A percentile compares a stretch with the other conserved stretches of the same genome.
These are phyloP conservation scores for Notolepis coatsorum DNA, from an alignment of 2,797 vertebrate species.

Conservation along the genomic window DNA sequence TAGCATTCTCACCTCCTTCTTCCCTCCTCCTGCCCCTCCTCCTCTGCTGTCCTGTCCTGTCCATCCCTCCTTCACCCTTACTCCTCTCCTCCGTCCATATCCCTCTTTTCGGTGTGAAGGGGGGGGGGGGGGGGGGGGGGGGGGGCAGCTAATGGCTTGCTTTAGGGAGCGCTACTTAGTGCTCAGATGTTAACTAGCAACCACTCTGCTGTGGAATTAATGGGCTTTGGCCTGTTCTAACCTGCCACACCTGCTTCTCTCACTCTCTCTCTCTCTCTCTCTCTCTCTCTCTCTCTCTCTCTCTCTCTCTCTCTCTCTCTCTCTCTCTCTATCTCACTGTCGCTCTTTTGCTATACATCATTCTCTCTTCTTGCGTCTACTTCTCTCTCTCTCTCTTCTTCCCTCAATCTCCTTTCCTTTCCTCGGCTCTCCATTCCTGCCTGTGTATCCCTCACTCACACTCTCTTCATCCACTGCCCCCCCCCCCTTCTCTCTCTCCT, in stretches of 20 bases:
- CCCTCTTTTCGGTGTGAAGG: no score
- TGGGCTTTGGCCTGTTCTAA: constrained; percentile 10
- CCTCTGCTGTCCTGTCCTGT: no score
- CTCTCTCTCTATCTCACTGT: constrained; percentile 3
- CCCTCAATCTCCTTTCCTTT: constrained; percentile 46
- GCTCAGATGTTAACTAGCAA: constrained; percentile 25
- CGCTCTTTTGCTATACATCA: no score
- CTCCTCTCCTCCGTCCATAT: background rate
- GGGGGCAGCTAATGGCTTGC: no score
- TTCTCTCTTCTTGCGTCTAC: no score
- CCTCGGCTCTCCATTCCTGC: constrained; percentile 23
- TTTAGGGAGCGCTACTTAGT: no score
- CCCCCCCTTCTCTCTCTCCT: constrained; percentile 39
- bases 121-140: no score
- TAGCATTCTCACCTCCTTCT: no score
- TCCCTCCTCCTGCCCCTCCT: no score
- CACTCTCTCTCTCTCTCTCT: background rate
- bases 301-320: constrained; percentile 8
- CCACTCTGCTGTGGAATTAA: constrained; percentile 25
- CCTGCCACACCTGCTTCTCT: background rate
- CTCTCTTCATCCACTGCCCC: constrained; percentile 31
- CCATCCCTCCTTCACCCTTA: no score
- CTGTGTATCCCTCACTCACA: constrained; percentile 17
- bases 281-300: background rate
- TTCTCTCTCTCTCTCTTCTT: constrained; percentile 39